phyloP scores from a whole-genome alignment of 2,797 vertebrate genomes.

The Intellagama lesueurii region DNA sequence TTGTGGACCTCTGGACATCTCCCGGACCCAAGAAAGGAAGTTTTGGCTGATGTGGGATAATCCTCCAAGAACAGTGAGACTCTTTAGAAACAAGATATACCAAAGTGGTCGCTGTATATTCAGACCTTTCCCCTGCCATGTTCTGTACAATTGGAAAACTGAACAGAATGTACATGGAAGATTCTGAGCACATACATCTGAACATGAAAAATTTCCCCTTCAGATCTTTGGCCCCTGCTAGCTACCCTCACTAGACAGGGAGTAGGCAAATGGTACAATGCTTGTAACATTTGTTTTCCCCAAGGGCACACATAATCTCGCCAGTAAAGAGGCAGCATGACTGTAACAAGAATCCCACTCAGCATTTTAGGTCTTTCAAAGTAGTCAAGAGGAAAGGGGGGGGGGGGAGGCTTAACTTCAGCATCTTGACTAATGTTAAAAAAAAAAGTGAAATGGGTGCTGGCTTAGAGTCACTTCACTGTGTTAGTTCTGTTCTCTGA shows the following conservation, averaged over 20 bases:
- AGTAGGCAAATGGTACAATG: conserved; percentile 8
- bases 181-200: neutral
- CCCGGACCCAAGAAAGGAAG: neutral
- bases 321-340: neutral
- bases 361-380: neutral
- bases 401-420: neutral
- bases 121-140: neutral
- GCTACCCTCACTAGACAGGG: neutral
- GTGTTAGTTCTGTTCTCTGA: neutral
- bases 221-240: neutral
- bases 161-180: neutral
- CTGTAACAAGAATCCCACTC: conserved; percentile 16
- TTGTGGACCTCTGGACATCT: too few relatives aligned
- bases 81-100: too few relatives aligned
- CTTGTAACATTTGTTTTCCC: neutral
- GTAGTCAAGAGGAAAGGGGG: neutral
- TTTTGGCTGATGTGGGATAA: neutral
- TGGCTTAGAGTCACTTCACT: neutral
- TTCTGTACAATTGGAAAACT: neutral
- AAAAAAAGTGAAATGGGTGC: conserved; percentile 19
- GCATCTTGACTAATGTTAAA: conserved; percentile 22
- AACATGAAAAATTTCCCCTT: neutral
- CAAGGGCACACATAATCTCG: conserved; percentile 29
- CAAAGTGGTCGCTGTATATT: neutral
- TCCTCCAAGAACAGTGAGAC: neutral